Base-by-base conservation (phyloP, 92 coral and sea anemone genomes). In the Isaurus tuberculatus region DNA sequence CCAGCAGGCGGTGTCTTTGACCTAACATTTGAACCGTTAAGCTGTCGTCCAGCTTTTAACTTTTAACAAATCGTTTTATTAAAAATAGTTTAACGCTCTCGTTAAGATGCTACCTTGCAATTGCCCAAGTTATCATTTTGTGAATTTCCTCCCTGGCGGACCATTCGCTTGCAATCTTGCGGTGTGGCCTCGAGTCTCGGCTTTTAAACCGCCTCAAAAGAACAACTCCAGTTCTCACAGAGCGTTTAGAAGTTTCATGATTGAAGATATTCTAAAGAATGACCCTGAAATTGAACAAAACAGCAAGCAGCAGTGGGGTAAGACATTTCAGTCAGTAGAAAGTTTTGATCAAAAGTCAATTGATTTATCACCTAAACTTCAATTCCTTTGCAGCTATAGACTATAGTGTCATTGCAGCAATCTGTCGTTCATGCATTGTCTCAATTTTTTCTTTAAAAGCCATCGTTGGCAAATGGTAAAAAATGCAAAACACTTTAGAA, bases 211-310 rank as follows among this genome's bases (percentile, higher is more conserved):
- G 23, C 80, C 79, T 14, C 88, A 36, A 15, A 69, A 63, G 34
- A 61, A 53, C 20, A 75, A 33, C 44, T 11, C 53, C 69, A 85
- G 68, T 25, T 57, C 67, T 5, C 5, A 43, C 5, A 83, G 43
- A 20, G 10, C 74, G 23, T 32, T 72, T 15, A 79, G 80, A 46
- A 92, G 96, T 64, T 92, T 92, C 57, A 90, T 92, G 96, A 90
- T 92, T 14, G 92, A 88, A 19, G 96, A 92, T 68, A 90, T 92
- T 70, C 65, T 92, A 34, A 85, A 60, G 73, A 71, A 81, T 28
- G 90, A 90, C 29, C 72, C 37, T 55, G 48, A 78, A 63, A 85
- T 63, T 2, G 33, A 11, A 9, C 28, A 63, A 5, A 63, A 63
- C 33, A 9, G 34, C 36, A 63, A 29, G 17, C 69, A 8, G 33